Evolutionary conservation across 2,888 invertebrate species (phyloP).

Genomic region (Hartigia nigra): DNA sequence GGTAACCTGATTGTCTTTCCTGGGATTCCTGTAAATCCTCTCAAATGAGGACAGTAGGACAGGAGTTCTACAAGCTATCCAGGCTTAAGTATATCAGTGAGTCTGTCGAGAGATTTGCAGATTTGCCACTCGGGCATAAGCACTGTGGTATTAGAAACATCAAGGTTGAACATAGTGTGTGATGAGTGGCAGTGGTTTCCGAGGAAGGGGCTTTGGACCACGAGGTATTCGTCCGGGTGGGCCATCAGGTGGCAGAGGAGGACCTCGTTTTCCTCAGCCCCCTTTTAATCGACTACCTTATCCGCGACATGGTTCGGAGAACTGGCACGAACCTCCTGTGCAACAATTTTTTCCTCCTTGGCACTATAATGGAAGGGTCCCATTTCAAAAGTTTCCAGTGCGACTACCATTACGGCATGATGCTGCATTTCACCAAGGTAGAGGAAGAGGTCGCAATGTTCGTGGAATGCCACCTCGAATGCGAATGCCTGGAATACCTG

Average conservation of each 20-base stretch:
- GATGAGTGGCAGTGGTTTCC: conserved; percentile 52
- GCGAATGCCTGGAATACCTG: not conserved
- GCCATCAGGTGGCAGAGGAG: conserved; percentile 29
- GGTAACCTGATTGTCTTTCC: not conserved
- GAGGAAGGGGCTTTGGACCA: conserved; percentile 53
- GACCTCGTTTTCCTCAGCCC: conserved; percentile 27
- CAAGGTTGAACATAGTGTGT: conserved; percentile 26
- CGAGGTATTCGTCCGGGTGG: conserved; percentile 38
- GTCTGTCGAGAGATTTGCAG: not conserved
- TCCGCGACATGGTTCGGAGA: conserved; percentile 12
- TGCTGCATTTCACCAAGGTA: conserved; percentile 21
- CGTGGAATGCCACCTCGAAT: conserved; percentile 18
- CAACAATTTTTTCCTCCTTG: conserved; percentile 24
- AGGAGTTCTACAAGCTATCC: not conserved
- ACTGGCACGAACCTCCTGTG: conserved; percentile 15
- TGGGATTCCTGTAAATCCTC: conserved; percentile 1
- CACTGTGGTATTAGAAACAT: not conserved
- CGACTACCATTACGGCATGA: conserved; percentile 4
- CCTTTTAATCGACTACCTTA: conserved; percentile 21
- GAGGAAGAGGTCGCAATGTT: conserved; percentile 21
- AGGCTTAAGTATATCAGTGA: conserved; percentile 2
- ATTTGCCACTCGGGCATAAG: not conserved
- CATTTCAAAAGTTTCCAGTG: conserved; percentile 20
- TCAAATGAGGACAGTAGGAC: conserved; percentile 15
- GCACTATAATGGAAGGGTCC: conserved; percentile 24